Base-by-base conservation (phyloP, 2,888 invertebrate species). In the Agrotis clavis region DNA sequence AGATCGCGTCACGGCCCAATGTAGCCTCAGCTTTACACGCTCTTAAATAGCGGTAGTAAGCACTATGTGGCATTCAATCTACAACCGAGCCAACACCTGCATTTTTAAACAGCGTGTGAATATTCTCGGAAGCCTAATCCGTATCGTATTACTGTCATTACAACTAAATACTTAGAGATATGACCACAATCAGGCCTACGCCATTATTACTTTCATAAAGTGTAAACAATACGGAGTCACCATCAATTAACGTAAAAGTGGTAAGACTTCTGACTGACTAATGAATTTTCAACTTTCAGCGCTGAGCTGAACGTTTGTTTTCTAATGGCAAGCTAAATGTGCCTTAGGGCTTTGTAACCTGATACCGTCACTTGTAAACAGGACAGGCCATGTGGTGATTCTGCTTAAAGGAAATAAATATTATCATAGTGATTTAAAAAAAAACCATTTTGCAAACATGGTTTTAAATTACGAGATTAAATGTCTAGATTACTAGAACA, bases 101-200 rank as follows among this genome's bases (percentile, higher is more conserved):
- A 45, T 4, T 71, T 45, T 11, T 19, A 35, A 4, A 7, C 45
- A 16, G 2, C 48, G 30, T 75, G 60, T 16, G 30, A 57, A 14
- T 6, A 53, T 73, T 67, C 57, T 9, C 14, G 7, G 51, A 67
- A 53, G 7, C n/a, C 1, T 4, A 16, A 48, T 19, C 14, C 5
- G 4, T 53, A 35, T 79, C 57, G 19, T 48, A 53, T 79, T 63
- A 50, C 72, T 25, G n/a, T 5, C 7, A 14, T 47, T 25, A 30
- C 11, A 25, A 56, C 16, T 35, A 30, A 51, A 47, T 35, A 56
- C 30, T 56, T 30, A 47, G 16, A 47, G 41, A 47, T 47, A 47
- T 47, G 16, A 6, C 14, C 16, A 47, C 47, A 47, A 16, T 47
- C 41, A 41, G 9, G 41, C 16, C 14, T 4, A 48, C n/a, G 2